These are phyloP conservation scores for Ephestia elutella DNA, from an alignment of 1,140 invertebrate genomes.

Conservation along the genomic window DNA sequence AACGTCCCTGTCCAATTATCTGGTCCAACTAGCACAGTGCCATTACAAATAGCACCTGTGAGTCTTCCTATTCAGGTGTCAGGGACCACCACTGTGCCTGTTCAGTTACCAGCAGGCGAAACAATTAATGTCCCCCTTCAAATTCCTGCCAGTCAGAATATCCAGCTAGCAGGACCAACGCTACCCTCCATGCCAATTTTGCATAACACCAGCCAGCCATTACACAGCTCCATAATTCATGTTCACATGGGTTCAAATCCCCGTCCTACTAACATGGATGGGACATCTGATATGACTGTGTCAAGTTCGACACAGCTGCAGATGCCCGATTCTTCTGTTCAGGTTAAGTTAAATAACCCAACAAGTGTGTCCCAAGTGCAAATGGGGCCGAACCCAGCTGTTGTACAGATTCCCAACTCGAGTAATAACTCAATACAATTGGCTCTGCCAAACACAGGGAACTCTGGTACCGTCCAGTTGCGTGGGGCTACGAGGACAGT, in stretches of 20 bases:
- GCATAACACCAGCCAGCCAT: constrained; percentile 44
- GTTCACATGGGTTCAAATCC: constrained; percentile 62
- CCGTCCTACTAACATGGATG: constrained; percentile 44
- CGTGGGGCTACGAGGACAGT: constrained; percentile 44
- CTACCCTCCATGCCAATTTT: constrained; percentile 61
- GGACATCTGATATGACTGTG: constrained; percentile 46
- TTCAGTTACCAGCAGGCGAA: constrained; percentile 63
- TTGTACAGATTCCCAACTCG: constrained; percentile 61
- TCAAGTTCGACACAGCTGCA: constrained; percentile 52
- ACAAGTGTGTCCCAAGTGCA: constrained; percentile 52
- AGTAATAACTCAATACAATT: constrained; percentile 61
- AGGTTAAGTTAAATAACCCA: constrained; percentile 52
- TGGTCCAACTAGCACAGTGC: constrained; percentile 46
- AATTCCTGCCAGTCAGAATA: constrained; percentile 56
- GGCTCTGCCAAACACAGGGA: constrained; percentile 38
- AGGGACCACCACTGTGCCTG: constrained; percentile 56
- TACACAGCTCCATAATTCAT: constrained; percentile 66
- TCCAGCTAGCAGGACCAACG: constrained; percentile 45
- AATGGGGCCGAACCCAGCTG: constrained; percentile 41
- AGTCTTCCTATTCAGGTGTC: constrained; percentile 65
- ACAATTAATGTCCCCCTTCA: constrained; percentile 69
- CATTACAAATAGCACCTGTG: constrained; percentile 56
- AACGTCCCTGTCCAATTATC: constrained; percentile 65
- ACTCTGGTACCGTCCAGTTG: constrained; percentile 44
- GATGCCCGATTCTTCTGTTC: constrained; percentile 41